Percentiles rank a stretch among this genome's conserved stretches.
Evolutionary conservation across 2,797 vertebrate genomes (phyloP).

Genomic region (Pagetopsis macropterus): DNA sequence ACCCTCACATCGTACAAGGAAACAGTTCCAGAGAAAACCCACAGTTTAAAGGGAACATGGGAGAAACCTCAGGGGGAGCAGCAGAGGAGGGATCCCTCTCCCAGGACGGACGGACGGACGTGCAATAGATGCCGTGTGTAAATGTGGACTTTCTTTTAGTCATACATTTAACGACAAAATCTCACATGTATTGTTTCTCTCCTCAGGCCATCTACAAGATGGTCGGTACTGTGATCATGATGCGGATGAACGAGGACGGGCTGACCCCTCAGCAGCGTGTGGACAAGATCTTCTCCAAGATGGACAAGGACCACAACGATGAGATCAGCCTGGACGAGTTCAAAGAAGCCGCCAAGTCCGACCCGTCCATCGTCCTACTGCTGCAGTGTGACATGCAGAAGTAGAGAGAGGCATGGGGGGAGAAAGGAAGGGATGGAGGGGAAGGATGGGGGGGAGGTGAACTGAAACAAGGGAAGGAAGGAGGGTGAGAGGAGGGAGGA

Average conservation of each 20-base stretch:
- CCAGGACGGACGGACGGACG: too few relatives aligned
- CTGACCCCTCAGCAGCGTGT: constrained; percentile 97
- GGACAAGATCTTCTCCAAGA: constrained; percentile 99
- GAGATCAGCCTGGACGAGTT: constrained; percentile 98
- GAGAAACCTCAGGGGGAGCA: too few relatives aligned
- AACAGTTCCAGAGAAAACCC: too few relatives aligned
- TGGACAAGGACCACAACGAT: constrained; percentile 98
- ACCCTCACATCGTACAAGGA: too few relatives aligned
- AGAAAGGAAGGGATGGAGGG: constrained; percentile 33
- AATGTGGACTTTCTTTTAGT: too few relatives aligned
- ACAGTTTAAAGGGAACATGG: too few relatives aligned
- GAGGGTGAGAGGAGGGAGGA: constrained; percentile 38
- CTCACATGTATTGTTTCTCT: too few relatives aligned
- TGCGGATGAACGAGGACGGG: constrained; percentile 98
- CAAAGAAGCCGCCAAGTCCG: constrained; percentile 96
- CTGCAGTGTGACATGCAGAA: constrained; percentile 98
- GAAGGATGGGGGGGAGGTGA: constrained; percentile 21
- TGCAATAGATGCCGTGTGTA: too few relatives aligned
- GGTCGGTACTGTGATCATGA: constrained; percentile 99
- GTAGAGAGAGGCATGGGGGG: constrained; percentile 75
- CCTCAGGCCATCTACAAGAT: constrained; percentile 97
- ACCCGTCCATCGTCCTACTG: constrained; percentile 95
- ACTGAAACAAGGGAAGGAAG: constrained; percentile 40
- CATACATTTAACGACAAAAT: neutral
- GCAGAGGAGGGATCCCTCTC: too few relatives aligned